Evolutionary conservation across 2,113 vertebrate genomes (phyloP), one percentile per base, ranked within the genome.

Genomic region (Mastomys natalensis): DNA sequence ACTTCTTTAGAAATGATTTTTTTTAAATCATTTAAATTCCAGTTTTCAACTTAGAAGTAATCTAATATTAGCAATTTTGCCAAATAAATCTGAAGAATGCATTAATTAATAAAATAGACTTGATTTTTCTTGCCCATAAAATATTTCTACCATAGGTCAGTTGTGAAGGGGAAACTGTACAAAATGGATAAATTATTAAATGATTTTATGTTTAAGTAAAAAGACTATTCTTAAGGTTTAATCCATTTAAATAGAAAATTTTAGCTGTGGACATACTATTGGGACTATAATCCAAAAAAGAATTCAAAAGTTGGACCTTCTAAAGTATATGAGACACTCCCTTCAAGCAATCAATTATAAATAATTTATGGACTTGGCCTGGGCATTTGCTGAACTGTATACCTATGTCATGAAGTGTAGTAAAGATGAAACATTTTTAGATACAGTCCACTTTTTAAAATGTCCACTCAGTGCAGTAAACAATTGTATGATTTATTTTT

Each of bases 1-100:
- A 77, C 87, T 64, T 90, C 85, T 94, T 97, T 88, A 97, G n/a
- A 87, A 48, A 95, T 77, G 16, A 72, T 85, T 96, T 96, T 19
- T 89, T 31, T 90, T 72, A 51, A 78, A 51, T 78, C 45, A 51
- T 84, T 55, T 51, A 91, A 40, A 77, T 95, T 19, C 17, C 85
- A 93, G 31, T 66, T 70, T 96, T 96, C 68, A 94, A 91, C 29
- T 95, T 89, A 87, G 45, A 48, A 74, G 58, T 0, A 87, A 80
- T 24, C 10, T 77, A 80, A 86, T 80, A 90, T 64, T 73, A 77
- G 26, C 43, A 73, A 85, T 85, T 77, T 94, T 92, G 34, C 15
- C 40, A 43, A 94, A 91, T 68, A 89, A 60, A 89, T 86, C 85
- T 85, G 37, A 93, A 72, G n/a, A 84, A 90, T 74, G 26, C 48